Conservation (phyloP, 2,888 invertebrate genomes). For the Vandiemenella viatica region DNA sequence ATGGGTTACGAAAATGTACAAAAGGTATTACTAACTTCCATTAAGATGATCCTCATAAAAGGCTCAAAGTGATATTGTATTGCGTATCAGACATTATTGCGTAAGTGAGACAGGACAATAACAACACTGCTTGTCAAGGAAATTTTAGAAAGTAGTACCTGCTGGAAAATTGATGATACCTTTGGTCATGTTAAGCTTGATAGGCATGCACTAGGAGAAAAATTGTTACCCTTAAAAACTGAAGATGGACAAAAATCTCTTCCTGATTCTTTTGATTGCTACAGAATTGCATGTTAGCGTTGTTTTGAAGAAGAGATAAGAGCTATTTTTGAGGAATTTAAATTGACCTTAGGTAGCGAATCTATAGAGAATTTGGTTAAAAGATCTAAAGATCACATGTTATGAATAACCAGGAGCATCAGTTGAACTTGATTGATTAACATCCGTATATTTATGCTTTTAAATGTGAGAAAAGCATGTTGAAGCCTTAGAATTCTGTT, state of each 20-base stretch:
- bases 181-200: neutral
- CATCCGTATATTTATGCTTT: neutral
- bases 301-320: neutral
- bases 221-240: neutral
- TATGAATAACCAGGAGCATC: neutral
- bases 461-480: neutral
- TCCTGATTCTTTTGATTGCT: neutral
- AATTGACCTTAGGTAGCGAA: neutral
- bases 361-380: neutral
- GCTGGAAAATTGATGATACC: neutral
- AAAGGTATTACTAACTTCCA: neutral
- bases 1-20: neutral
- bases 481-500: neutral
- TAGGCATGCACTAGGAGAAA: neutral
- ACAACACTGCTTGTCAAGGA: neutral
- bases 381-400: neutral
- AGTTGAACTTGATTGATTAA: neutral
- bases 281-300: neutral
- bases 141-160: neutral
- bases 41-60: neutral
- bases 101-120: neutral
- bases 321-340: neutral
- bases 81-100: neutral
- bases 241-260: neutral
- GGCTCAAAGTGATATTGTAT: neutral